Evolutionary conservation across 2,888 invertebrate species (phyloP).

Genomic region (Sarcophaga rosellei): DNA sequence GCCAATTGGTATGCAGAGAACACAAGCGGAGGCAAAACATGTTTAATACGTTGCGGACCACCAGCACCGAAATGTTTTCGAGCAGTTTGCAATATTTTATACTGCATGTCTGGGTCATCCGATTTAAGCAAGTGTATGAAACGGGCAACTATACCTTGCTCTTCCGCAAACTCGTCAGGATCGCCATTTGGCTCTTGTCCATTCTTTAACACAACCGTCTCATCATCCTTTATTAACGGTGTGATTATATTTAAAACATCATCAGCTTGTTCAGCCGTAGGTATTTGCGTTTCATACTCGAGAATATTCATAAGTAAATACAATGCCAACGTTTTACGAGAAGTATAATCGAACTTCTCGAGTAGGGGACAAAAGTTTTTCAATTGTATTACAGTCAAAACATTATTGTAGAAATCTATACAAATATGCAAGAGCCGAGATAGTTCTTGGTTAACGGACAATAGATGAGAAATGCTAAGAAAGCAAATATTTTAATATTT

Average conservation of each 20-base stretch:
- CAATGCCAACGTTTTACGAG: constrained; percentile 91
- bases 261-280: constrained; percentile 94
- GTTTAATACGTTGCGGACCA: constrained; percentile 92
- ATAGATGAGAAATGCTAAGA: constrained; percentile 79
- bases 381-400: constrained; percentile 92
- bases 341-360: constrained; percentile 93
- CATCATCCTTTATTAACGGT: constrained; percentile 93
- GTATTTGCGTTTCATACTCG: constrained; percentile 93
- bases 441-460: constrained; percentile 94
- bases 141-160: constrained; percentile 93
- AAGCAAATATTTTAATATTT: neutral
- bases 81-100: constrained; percentile 93
- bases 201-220: constrained; percentile 81
- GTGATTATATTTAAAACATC: constrained; percentile 89
- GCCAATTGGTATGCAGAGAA: constrained; percentile 96
- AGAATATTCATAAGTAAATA: constrained; percentile 95
- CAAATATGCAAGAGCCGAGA: constrained; percentile 96
- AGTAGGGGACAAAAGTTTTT: constrained; percentile 93
- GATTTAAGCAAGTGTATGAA: constrained; percentile 92
- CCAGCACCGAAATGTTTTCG: constrained; percentile 95
- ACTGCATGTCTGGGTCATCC: constrained; percentile 91
- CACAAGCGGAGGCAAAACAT: constrained; percentile 95
- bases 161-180: constrained; percentile 97
- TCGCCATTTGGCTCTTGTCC: constrained; percentile 82
- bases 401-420: constrained; percentile 96